Evolutionary conservation across 2,888 invertebrate species (phyloP).

Genomic region (Ornithoptera alexandrae): DNA sequence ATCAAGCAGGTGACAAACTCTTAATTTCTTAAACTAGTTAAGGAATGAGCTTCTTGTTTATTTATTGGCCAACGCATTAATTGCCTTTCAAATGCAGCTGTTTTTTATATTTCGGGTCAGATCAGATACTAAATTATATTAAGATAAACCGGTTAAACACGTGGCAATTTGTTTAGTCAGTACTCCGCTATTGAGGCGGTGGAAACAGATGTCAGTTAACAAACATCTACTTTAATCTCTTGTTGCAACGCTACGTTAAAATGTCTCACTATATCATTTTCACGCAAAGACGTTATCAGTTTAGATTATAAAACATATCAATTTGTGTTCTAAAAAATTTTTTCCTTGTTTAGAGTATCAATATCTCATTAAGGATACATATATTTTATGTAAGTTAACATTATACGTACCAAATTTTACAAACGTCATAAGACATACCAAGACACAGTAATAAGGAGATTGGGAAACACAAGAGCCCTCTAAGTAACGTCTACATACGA

Average conservation of each 20-base stretch:
- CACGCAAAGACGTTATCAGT: neutral
- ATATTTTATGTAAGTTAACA: too few species aligned
- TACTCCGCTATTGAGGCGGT: slow-evolving; percentile 19
- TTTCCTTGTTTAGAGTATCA: neutral
- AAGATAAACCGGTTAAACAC: slow-evolving; percentile 30
- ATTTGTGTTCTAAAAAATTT: neutral
- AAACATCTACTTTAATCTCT: slow-evolving; percentile 6
- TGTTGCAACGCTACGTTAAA: neutral
- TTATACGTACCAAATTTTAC: too few species aligned
- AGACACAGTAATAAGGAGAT: neutral
- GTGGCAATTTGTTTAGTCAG: slow-evolving; percentile 26
- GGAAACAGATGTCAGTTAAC: slow-evolving; percentile 27
- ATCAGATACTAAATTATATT: slow-evolving; percentile 31
- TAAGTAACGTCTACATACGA: neutral
- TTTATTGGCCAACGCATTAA: slow-evolving; percentile 30
- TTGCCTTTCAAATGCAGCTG: slow-evolving; percentile 31
- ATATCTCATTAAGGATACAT: too few species aligned
- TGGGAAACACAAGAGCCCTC: neutral
- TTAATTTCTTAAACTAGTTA: slow-evolving; percentile 31
- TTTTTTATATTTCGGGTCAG: slow-evolving; percentile 30
- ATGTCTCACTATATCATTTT: slow-evolving; percentile 5
- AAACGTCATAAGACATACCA: too few species aligned
- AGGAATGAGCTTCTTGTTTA: slow-evolving; percentile 30
- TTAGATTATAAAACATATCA: neutral
- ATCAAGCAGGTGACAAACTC: slow-evolving; percentile 31